Evolutionary conservation across 2,113 vertebrate genomes (phyloP).

Genomic region (Ageneiosus marmoratus): DNA sequence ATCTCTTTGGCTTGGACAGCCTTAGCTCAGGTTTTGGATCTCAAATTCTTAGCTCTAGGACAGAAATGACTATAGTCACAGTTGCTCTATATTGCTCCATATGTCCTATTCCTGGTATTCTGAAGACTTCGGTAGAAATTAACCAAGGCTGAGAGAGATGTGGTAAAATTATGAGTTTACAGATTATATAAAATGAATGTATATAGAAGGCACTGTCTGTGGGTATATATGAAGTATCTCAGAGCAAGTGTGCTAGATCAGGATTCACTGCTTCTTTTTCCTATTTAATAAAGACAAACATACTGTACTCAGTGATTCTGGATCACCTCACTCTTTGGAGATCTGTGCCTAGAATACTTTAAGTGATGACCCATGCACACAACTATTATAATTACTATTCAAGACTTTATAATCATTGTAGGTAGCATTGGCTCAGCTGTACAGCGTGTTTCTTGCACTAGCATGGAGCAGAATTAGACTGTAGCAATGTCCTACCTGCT

Average conservation of each 20-base stretch:
- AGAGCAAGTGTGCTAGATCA: background rate
- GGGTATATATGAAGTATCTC: background rate
- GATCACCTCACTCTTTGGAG: background rate
- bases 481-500: background rate
- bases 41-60: conserved; percentile 53
- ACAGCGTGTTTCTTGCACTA: background rate
- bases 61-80: conserved; percentile 40
- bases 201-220: too few relatives aligned
- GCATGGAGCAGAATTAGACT: background rate
- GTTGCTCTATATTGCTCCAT: conserved; percentile 7
- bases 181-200: background rate
- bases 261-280: background rate
- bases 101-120: conserved; percentile 2
- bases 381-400: background rate
- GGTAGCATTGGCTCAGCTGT: background rate
- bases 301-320: background rate
- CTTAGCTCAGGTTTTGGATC: conserved; percentile 45
- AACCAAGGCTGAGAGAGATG: background rate
- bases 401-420: background rate
- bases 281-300: background rate
- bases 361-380: background rate
- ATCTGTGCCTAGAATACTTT: background rate
- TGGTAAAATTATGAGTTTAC: background rate
- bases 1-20: conserved; percentile 39
- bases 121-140: conserved; percentile 19